Evolutionary conservation across 1,140 invertebrate genomes (phyloP), one percentile per base, ranked within the genome.

Genomic region (Piezodorus guildinii): DNA sequence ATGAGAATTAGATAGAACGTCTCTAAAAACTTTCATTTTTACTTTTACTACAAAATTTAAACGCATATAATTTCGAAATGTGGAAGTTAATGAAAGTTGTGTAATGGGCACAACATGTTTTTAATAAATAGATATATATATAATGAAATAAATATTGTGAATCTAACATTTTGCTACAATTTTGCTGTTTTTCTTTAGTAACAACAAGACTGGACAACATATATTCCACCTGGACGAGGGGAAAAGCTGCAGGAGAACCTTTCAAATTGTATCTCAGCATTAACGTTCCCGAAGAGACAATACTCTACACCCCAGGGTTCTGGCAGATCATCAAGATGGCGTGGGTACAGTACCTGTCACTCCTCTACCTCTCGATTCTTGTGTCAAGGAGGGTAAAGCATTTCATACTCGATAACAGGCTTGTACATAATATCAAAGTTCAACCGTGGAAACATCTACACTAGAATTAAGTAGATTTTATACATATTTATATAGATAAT

Each of bases 141-240:
- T n/a, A n/a, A n/a, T n/a, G n/a, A n/a, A n/a, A n/a, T n/a, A n/a
- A n/a, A n/a, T n/a, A n/a, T n/a, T n/a, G n/a, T n/a, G n/a, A n/a
- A n/a, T n/a, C n/a, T n/a, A n/a, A n/a, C n/a, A n/a, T n/a, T n/a
- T n/a, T 30, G 27, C 27, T 30, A 30, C 27, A 30, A 8, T 30
- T 30, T 8, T 30, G n/a, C 8, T 30, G 27, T 30, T 30, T 30
- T 30, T 30, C 27, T 65, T 39, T 60, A 66, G 65, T 66, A 16
- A 66, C 60, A 16, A 62, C 65, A 16, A 46, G 54, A 16, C n/a
- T 66, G 39, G 61, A 62, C 49, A 66, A 66, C 30, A 27, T 60
- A 5, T 62, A 66, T 43, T 39, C 60, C 15, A 43, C 27, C 8
- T 66, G 65, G 65, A 66, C 46, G 27, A 17, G 65, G 27, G 65